Evolutionary conservation across 1,140 invertebrate genomes (phyloP), one percentile per base, ranked within the genome.

Genomic region (Hormaphis cornu): DNA sequence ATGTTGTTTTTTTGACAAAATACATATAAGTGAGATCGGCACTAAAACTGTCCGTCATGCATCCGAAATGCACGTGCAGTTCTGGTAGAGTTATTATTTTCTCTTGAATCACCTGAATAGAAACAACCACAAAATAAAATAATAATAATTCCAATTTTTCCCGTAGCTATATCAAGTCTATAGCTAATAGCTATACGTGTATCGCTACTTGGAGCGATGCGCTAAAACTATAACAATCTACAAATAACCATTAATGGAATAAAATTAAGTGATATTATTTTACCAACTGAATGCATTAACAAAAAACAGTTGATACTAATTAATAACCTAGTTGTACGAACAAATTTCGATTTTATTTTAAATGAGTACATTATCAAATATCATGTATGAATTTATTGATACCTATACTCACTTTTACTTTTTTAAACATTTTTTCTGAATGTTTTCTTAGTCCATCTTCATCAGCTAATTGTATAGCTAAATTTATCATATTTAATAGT

Each of bases 391-490:
- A 33, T 33, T 33, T 33, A 33, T 33, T 33, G 9, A 6, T 40
- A 40, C 14, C 6, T 44, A 18, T 18, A 63, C 61, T 66, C 35
- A 66, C 61, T 50, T 66, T 66, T 20, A 66, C 44, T 48, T 22
- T 46, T 48, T 66, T 66, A 14, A 16, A 66, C 4, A 33, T 1
- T 48, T 48, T 66, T 48, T 66, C 42, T 6, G 44, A 66, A 35
- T 48, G 18, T 50, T 24, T 66, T 50, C 26, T 48, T 35, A 33
- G 8, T 33, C 44, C 61, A 48, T 48, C 42, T 9, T 46, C 61
- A 14, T 48, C 61, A 1, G 61, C 42, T 44, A 66, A 50, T 22
- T 66, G 61, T 50, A 66, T 66, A 33, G 61, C 61, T 66, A 33
- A 66, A 63, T 12, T 5, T 46, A 40, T 40, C 37, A 40, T 14